Evolutionary conservation across 2,113 vertebrate genomes (phyloP), one percentile per base, ranked within the genome.

Genomic region (Varanus komodoensis): DNA sequence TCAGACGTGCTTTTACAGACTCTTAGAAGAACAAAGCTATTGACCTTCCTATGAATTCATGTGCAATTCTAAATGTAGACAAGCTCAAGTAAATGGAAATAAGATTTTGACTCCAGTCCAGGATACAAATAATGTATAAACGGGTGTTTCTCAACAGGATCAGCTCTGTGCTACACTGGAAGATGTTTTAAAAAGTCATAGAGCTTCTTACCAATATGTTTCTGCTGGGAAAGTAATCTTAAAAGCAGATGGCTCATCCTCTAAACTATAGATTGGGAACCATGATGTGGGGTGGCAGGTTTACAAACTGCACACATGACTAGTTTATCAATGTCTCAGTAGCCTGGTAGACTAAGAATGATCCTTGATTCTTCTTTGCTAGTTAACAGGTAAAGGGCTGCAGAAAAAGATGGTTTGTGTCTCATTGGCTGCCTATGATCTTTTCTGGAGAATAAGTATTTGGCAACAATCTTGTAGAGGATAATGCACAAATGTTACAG

Each of bases 21-120:
- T 87, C 77, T 86, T 52, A 86, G 19, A 54, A 86, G 84, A 73
- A 52, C 19, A 75, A 86, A 75, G 38, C n/a, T 52, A 38, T 15
- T n/a, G 61, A 25, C 9, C 34, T 77, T 87, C 54, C 17, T 34
- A 38, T 44, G 8, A 6, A 4, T 57, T 61, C 34, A 27, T 27
- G n/a, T 38, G 4, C 23, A 61, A 38, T 77, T 64, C 85, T 87
- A 87, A 77, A 87, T 87, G 61, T 87, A 87, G 52, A 77, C 15
- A 34, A 34, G n/a, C 25, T n/a, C n/a, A 87, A 61, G 34, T 6
- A 77, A 38, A 77, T 44, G 69, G 48, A 74, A 74, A 38, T n/a
- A 54, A 52, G 44, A 52, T n/a, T n/a, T 7, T n/a, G 29, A 52
- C 44, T 3, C 17, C 19, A 61, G 19, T 34, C 3, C 32, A 86